These are phyloP conservation scores for Zosterops hypoxanthus DNA, from an alignment of 2,113 vertebrate species.

Conservation along the genomic window DNA sequence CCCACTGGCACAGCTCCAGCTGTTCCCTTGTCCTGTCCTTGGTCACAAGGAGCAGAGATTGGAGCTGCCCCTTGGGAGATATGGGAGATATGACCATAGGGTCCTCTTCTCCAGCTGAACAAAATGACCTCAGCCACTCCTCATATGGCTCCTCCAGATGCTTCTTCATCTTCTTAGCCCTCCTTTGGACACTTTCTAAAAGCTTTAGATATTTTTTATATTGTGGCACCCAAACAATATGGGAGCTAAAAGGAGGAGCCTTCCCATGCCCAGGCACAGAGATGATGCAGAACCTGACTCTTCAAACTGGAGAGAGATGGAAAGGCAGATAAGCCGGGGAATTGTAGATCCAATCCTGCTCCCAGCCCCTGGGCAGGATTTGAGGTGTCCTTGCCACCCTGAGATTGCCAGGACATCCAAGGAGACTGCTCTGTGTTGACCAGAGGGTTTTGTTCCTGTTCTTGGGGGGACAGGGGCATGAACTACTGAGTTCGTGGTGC, in stretches of 20 bases:
- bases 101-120: neutral
- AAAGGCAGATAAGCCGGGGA: neutral
- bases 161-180: neutral
- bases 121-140: neutral
- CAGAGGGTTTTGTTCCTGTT: fast-evolving
- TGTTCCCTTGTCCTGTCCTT: neutral
- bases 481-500: neutral
- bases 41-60: neutral
- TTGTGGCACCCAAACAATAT: neutral
- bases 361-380: neutral
- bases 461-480: no score
- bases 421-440: neutral
- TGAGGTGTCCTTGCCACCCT: neutral
- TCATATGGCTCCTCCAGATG: neutral
- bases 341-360: neutral
- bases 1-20: neutral
- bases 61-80: neutral
- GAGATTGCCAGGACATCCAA: neutral
- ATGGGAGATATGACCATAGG: neutral
- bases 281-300: neutral
- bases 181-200: neutral
- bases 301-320: neutral
- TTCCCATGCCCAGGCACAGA: neutral
- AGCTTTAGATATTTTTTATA: neutral
- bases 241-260: neutral